A percentile compares a stretch with the other conserved stretches of the same genome.
phyloP scores from a whole-genome alignment of 2,113 vertebrate species.

The Nibea coibor region DNA sequence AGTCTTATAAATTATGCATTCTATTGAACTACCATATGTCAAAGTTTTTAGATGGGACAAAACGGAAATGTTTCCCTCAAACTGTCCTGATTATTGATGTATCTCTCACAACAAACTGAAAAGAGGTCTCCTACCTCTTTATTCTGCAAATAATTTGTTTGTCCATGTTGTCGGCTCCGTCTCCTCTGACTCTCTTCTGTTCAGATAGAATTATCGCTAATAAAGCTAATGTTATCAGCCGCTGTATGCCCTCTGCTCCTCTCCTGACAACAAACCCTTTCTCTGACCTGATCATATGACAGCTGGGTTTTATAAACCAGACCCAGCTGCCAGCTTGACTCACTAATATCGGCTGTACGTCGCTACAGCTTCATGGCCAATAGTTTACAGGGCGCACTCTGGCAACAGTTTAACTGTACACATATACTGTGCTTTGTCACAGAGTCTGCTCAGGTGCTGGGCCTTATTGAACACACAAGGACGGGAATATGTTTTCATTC shows the following conservation, averaged over 20 bases:
- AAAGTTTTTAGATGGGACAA: no score
- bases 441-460: background rate
- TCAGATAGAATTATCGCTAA: slow-evolving; percentile 58
- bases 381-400: background rate
- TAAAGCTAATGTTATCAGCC: slow-evolving; percentile 64
- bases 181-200: slow-evolving; percentile 16
- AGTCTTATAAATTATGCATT: background rate
- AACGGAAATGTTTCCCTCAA: no score
- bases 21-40: background rate
- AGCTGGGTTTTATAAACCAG: slow-evolving; percentile 44
- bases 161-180: background rate
- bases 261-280: slow-evolving; percentile 57
- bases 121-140: slow-evolving; percentile 1
- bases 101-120: background rate
- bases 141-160: slow-evolving; percentile 7
- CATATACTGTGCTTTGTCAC: background rate
- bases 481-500: slow-evolving; percentile 9
- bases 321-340: slow-evolving; percentile 27
- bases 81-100: background rate
- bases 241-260: slow-evolving; percentile 42
- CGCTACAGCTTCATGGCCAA: background rate
- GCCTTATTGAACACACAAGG: background rate
- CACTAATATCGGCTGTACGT: slow-evolving; percentile 12
- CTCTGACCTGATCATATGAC: slow-evolving; percentile 63
- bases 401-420: background rate